Percentiles rank a stretch among this genome's conserved stretches.
Conservation (phyloP, 2,888 invertebrate species). For the Apotomis capreana region DNA sequence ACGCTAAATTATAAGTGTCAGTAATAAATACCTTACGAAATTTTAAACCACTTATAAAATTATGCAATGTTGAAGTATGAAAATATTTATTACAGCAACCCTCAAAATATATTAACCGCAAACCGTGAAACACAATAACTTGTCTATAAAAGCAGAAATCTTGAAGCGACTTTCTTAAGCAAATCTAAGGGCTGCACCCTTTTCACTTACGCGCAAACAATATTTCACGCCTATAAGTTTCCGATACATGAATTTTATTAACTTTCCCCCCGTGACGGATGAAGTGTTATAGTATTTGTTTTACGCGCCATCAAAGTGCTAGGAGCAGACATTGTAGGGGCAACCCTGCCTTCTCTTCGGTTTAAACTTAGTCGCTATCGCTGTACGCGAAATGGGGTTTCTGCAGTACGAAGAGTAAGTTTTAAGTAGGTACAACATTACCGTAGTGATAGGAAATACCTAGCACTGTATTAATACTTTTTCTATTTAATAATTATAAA, state of each 20-base stretch:
- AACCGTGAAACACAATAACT: constrained; percentile 39
- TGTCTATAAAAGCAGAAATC: constrained; percentile 51
- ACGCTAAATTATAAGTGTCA: too few species aligned
- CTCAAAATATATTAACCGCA: constrained; percentile 24
- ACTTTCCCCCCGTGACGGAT: constrained; percentile 74
- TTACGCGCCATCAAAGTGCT: constrained; percentile 79
- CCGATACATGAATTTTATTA: constrained; percentile 84
- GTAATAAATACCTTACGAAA: background rate
- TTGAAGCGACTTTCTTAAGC: constrained; percentile 58
- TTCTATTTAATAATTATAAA: too few species aligned
- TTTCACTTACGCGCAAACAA: constrained; percentile 61
- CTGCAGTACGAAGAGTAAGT: background rate
- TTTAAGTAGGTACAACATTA: too few species aligned
- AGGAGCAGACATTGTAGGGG: constrained; percentile 53
- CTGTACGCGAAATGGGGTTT: constrained; percentile 7
- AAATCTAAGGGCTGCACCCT: constrained; percentile 71
- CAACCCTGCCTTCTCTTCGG: constrained; percentile 21
- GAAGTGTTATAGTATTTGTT: constrained; percentile 78
- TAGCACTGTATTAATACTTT: too few species aligned
- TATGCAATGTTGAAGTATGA: background rate
- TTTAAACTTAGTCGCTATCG: constrained; percentile 27
- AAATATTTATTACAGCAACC: background rate
- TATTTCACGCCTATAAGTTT: constrained; percentile 81
- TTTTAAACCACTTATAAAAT: background rate
- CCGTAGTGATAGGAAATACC: too few species aligned